Base-by-base conservation (phyloP, 2,888 invertebrate genomes). In the Noctua janthe region DNA sequence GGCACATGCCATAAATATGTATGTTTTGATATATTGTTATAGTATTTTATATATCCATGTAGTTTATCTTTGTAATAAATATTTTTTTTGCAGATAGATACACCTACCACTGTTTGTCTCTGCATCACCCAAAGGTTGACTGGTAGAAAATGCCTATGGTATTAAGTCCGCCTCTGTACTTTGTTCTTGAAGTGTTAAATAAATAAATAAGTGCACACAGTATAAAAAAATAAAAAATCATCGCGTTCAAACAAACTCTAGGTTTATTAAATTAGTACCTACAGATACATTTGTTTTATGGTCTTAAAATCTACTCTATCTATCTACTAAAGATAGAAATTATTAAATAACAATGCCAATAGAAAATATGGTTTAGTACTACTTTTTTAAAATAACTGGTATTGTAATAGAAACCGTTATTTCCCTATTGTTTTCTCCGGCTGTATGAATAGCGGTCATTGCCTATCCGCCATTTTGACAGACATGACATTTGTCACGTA, bases 401-500 rank as follows among this genome's bases (percentile, higher is more conserved):
- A 7, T 1, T 17, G 23, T 47, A 49, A 54, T 13, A 71, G 3
- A 11, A 29, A 39, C 2, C 20, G 23, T 15, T n/a, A 29, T 54
- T 73, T 59, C 2, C 4, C n/a, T 51, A 15, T 73, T 51, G 67
- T 81, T 77, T 74, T 43, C 47, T 29, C 2, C 7, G 51, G 59
- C 62, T 71, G 64, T 70, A 74, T 23, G 49, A 54, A 72, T 74
- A 76, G 59, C 17, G 1, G 74, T 47, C 59, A 51, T 39, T 71
- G 64, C n/a, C 51, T 47, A 15, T 72, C 29, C 62, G 49, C 51
- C 75, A 80, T 79, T 80, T 78, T 84, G 79, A 84, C 67, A 77
- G 47, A 6, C 51, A 71, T 80, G 79, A 81, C 81, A 88, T 75
- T 56, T 83, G 84, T 88, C 84, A 88, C 69, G 35, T 59, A 62